These are phyloP conservation scores for Scaptomyza graminum DNA, from an alignment of 1,140 invertebrate species.

Conservation along the genomic window DNA sequence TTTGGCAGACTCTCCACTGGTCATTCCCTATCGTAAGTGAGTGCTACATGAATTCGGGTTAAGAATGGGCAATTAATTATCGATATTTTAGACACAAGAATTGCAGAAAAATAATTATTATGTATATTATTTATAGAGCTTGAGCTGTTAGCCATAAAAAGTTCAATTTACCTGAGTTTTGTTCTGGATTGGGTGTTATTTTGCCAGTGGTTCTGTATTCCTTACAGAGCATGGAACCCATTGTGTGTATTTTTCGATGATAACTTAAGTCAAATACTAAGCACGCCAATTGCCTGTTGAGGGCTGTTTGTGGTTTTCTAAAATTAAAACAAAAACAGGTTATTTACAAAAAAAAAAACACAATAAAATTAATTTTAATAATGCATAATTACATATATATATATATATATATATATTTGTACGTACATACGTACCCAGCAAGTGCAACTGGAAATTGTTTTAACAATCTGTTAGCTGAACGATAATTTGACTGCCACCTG, in stretches of 20 bases:
- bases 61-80: conserved; percentile 39
- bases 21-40: too few relatives aligned
- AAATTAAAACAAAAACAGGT: neutral
- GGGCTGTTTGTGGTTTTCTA: neutral
- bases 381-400: neutral
- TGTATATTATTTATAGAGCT: too few relatives aligned
- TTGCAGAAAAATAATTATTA: too few relatives aligned
- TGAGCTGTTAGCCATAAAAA: too few relatives aligned
- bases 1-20: neutral
- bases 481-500: conserved; percentile 28
- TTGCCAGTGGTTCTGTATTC: conserved; percentile 73
- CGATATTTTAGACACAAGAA: neutral
- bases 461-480: conserved; percentile 14
- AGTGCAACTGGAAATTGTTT: conserved; percentile 26
- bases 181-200: conserved; percentile 61
- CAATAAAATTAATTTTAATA: neutral
- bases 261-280: conserved; percentile 2
- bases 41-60: conserved; percentile 14
- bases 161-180: conserved; percentile 51
- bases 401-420: neutral
- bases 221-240: conserved; percentile 74
- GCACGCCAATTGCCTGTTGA: neutral
- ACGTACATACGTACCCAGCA: conserved; percentile 12
- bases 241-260: conserved; percentile 41
- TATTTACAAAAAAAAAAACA: too few relatives aligned